Percentiles rank a stretch among this genome's conserved stretches.
phyloP scores from a whole-genome alignment of 2,113 vertebrate genomes.

The Oxyruncus cristatus region DNA sequence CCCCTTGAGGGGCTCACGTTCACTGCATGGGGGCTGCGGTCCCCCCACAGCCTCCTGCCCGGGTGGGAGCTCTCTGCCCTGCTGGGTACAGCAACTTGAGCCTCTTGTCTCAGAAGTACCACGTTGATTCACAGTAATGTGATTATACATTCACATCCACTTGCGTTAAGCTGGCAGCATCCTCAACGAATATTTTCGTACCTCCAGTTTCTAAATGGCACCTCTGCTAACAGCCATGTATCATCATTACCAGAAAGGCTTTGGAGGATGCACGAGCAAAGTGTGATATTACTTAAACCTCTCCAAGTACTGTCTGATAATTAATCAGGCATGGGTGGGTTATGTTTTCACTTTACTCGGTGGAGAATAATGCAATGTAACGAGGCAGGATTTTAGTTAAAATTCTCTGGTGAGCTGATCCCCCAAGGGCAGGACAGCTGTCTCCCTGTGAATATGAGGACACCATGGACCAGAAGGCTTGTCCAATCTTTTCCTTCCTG shows the following conservation, averaged over 20 bases:
- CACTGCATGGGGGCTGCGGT: accelerated
- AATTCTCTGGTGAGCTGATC: background rate
- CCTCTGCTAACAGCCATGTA: conserved; percentile 1
- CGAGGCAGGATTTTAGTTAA: background rate
- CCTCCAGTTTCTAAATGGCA: background rate
- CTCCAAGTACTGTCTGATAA: background rate
- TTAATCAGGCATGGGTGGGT: background rate
- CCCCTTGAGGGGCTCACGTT: accelerated
- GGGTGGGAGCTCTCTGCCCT: background rate
- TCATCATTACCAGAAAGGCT: conserved; percentile 29
- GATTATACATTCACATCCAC: background rate
- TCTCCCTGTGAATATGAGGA: accelerated
- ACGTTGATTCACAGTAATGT: background rate
- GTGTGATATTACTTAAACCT: background rate
- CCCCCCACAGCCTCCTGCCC: background rate
- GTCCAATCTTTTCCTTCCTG: background rate
- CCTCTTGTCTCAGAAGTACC: background rate
- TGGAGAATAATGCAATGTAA: background rate
- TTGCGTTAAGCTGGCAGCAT: background rate
- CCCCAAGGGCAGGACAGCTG: background rate
- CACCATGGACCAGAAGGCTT: accelerated
- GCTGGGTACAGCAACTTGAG: background rate
- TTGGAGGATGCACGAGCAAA: background rate
- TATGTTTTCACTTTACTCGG: background rate
- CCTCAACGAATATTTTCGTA: background rate